phyloP scores from a whole-genome alignment of 2,113 vertebrate species.

The Daboia siamensis region DNA sequence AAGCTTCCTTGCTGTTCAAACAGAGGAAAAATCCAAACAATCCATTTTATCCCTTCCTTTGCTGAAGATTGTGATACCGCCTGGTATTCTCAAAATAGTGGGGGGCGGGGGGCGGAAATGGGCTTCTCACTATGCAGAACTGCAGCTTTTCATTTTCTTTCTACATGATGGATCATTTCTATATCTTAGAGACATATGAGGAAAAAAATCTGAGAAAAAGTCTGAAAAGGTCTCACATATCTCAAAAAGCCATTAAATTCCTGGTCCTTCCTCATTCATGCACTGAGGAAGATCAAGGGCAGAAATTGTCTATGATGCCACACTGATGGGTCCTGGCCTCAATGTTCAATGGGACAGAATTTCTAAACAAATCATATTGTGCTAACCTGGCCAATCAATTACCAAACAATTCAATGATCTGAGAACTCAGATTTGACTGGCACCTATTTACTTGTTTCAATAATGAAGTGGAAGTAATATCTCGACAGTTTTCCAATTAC shows the following conservation, averaged over 20 bases:
- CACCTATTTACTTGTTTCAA: background rate
- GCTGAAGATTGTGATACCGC: background rate
- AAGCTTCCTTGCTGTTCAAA: background rate
- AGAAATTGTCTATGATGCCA: background rate
- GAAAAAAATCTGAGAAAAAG: background rate
- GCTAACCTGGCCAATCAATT: no score
- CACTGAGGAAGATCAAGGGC: background rate
- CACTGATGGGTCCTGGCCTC: background rate
- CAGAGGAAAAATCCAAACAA: accelerated
- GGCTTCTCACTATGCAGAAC: background rate
- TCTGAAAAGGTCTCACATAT: background rate
- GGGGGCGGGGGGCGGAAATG: background rate
- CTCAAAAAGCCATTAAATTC: background rate
- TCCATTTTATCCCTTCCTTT: background rate
- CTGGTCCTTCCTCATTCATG: no score
- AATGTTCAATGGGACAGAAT: background rate
- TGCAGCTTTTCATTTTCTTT: background rate
- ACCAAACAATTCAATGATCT: background rate
- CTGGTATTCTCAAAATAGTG: background rate
- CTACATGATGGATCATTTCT: background rate
- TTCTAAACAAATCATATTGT: background rate
- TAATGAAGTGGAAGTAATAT: background rate
- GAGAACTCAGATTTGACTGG: background rate
- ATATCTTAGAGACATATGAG: background rate
- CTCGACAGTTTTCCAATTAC: background rate